Evolutionary conservation across 1,140 invertebrate species (phyloP), one percentile per base, ranked within the genome.

Genomic region (Habropoda laboriosa): DNA sequence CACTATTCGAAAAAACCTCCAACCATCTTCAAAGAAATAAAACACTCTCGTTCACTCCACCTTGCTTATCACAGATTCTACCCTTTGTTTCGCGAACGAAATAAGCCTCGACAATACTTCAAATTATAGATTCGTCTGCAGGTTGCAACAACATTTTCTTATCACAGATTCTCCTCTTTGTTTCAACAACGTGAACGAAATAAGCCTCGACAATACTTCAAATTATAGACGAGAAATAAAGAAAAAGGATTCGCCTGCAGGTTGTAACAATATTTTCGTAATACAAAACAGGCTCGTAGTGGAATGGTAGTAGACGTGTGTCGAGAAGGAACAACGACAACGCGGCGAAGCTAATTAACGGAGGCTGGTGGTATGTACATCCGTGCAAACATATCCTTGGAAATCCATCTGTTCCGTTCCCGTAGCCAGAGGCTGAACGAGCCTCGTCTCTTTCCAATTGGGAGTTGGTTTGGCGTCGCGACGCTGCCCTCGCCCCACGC

Each of bases 271-370:
- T 49, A 49, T 67, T 49, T n/a, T 35, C 45, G 7, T 27, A 13
- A 30, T 4, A 49, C 64, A 30, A 45, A 40, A 40, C 47, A 24
- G 30, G 40, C n/a, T n/a, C n/a, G n/a, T n/a, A n/a, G n/a, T n/a
- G n/a, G 24, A 24, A 64, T 64, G 38, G 16, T 7, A n/a, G 55
- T 4, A 3, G 12, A 13, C 3, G 0, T 10, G 61, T 27, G 7
- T 40, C 60, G 30, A 45, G 13, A n/a, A 27, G 24, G 45, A 13
- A 40, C 45, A 21, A 63, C 32, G 72, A 2, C 58, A 21, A 38
- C n/a, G 35, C 24, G 45, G 30, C 47, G 32, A 27, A 75, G 72
- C 53, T 75, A 75, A 75, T 75, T 75, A 75, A 64, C 70, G 32
- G 40, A 24, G 21, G 35, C 35, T n/a, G n/a, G 18, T 75, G 10